These are phyloP conservation scores for Hyaena hyaena DNA, from an alignment of 2,113 vertebrate genomes.

Conservation along the genomic window DNA sequence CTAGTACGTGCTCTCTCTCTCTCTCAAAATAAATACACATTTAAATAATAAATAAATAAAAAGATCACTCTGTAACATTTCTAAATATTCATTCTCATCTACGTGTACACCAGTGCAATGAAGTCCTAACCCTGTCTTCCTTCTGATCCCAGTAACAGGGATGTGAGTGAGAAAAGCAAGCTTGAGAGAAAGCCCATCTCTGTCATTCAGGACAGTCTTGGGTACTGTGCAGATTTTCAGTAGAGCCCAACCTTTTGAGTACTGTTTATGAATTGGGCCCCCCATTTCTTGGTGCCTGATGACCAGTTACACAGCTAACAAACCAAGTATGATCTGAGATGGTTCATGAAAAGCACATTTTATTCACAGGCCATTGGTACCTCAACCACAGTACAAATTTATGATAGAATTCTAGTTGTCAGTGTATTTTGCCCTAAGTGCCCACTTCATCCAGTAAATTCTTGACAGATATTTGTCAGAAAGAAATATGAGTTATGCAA, in stretches of 20 bases:
- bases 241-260: neutral
- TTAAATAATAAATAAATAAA: no score
- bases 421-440: neutral
- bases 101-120: neutral
- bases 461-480: neutral
- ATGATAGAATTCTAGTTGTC: neutral
- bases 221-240: neutral
- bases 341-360: neutral
- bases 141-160: neutral
- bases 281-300: neutral
- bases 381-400: fast-evolving
- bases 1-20: no score
- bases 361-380: neutral
- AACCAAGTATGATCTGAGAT: neutral
- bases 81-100: neutral
- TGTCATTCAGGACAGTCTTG: neutral
- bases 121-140: neutral
- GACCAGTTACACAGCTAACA: neutral
- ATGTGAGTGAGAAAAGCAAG: neutral
- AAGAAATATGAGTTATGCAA: neutral
- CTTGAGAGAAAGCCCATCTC: neutral
- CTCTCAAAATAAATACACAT: no score
- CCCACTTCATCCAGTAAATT: conserved; percentile 1
- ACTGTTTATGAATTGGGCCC: neutral
- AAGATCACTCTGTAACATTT: neutral